A percentile compares a stretch with the other conserved stretches of the same genome.
Evolutionary conservation across 2,113 vertebrate species (phyloP).

Genomic region (Pungitius pungitius): DNA sequence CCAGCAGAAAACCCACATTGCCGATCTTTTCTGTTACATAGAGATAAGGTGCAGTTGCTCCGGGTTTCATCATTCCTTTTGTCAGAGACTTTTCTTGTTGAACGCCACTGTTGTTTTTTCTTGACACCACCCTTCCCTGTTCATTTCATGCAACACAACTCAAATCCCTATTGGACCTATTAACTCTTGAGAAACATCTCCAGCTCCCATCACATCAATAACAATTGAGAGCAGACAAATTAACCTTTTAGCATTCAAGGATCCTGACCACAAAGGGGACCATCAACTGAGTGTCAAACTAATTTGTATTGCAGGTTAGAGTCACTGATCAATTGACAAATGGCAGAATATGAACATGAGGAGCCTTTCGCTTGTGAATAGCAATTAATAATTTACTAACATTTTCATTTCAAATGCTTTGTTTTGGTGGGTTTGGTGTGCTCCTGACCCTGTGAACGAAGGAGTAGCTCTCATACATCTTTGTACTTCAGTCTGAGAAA

Average conservation of each 20-base stretch:
- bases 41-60: slow-evolving; percentile 50
- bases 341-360: slow-evolving; percentile 22
- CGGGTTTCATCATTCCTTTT: slow-evolving; percentile 56
- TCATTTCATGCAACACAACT: slow-evolving; percentile 43
- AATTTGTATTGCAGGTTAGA: slow-evolving; percentile 50
- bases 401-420: slow-evolving; percentile 24
- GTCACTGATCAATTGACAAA: slow-evolving; percentile 49
- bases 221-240: slow-evolving; percentile 64
- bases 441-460: slow-evolving; percentile 3
- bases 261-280: slow-evolving; percentile 46
- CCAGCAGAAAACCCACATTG: slow-evolving; percentile 26
- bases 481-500: slow-evolving; percentile 25
- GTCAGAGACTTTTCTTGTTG: slow-evolving; percentile 31
- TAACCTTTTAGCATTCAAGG: slow-evolving; percentile 51
- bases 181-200: slow-evolving; percentile 44
- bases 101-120: slow-evolving; percentile 24
- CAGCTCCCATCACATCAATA: slow-evolving; percentile 53
- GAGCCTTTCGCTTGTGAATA: slow-evolving; percentile 18
- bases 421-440: slow-evolving; percentile 17
- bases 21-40: slow-evolving; percentile 26
- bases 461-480: slow-evolving; percentile 22
- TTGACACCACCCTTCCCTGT: slow-evolving; percentile 28
- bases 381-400: slow-evolving; percentile 50
- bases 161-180: slow-evolving; percentile 56
- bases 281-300: slow-evolving; percentile 58